Base-by-base conservation (phyloP, 2,888 invertebrate genomes). In the Hecatera dysodea region DNA sequence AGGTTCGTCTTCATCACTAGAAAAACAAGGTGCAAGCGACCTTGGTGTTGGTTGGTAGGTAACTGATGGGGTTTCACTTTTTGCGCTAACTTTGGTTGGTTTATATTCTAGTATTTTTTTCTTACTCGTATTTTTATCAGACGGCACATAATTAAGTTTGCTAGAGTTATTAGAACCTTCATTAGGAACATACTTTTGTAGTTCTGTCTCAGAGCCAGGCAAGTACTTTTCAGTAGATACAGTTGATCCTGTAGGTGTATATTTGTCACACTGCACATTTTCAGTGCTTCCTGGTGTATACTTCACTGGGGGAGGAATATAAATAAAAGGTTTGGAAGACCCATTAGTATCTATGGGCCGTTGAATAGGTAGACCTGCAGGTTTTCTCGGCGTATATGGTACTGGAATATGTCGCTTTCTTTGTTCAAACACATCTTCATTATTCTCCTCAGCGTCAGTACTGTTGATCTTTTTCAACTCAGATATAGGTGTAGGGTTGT, bases 401-500 rank as follows among this genome's bases (percentile, higher is more conserved):
- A 96, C 96, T 64, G 96, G 96, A 82, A 96, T 96, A 83, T 96
- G 96, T 84, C 93, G 91, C 78, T 90, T 94, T 82, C 90, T 91
- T 85, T 93, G 93, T 83, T 95, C 95, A 74, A 85, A 88, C 57
- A 73, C 80, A 52, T 93, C 94, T 65, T 94, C 93, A 72, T 80
- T 86, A 63, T 86, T 91, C 63, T 83, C 81, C 77, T 92, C 93
- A 44, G 85, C 81, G 59, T 93, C 93, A 66, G 86, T 80, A 81
- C 86, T 93, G 80, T 88, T 93, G 72, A 94, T 94, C 89, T 96
- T 96, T 73, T 96, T 94, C 42, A 97, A 90, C 90, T 97, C 97
- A 0, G 97, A 93, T 87, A 97, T 97, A 0, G 97, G 97, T 3
- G 97, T 97, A 33, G 97, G 97, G 88, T 97, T 97, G 86, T 97